These are phyloP conservation scores for Pentalonia nigronervosa DNA, from an alignment of 1,140 invertebrate species.

Conservation along the genomic window DNA sequence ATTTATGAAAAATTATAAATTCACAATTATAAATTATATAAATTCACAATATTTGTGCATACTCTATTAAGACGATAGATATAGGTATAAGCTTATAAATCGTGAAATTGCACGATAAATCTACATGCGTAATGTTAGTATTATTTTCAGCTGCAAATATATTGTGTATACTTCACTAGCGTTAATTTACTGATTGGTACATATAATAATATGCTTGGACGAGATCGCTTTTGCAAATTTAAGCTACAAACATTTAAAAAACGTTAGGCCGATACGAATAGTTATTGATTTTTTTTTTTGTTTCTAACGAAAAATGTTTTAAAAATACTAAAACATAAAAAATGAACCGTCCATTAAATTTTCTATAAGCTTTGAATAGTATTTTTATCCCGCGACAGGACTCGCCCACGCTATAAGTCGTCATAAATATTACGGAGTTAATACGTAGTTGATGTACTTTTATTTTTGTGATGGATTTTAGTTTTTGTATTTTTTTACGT, in stretches of 20 bases:
- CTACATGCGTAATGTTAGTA: too few relatives aligned
- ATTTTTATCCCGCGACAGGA: not conserved
- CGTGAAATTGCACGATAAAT: too few relatives aligned
- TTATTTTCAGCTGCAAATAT: too few relatives aligned
- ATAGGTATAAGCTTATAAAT: too few relatives aligned
- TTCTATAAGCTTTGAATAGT: conserved; percentile 16
- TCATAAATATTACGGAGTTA: conserved; percentile 8
- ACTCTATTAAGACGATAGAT: too few relatives aligned
- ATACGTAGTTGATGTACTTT: not conserved
- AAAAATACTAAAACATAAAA: conserved; percentile 20
- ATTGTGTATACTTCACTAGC: too few relatives aligned
- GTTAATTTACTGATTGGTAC: not conserved
- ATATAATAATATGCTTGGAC: not conserved
- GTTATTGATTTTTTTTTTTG: not conserved
- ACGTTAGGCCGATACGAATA: not conserved
- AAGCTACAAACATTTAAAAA: not conserved
- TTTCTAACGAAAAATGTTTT: not conserved
- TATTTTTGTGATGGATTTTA: conserved; percentile 13
- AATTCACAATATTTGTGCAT: too few relatives aligned
- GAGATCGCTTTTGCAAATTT: not conserved
- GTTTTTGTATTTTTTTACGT: not conserved
- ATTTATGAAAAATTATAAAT: too few relatives aligned
- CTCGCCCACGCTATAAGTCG: not conserved
- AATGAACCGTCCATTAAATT: not conserved
- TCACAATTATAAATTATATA: too few relatives aligned